These are phyloP conservation scores for Strigops habroptila DNA, from an alignment of 2,113 vertebrate species.

Conservation along the genomic window DNA sequence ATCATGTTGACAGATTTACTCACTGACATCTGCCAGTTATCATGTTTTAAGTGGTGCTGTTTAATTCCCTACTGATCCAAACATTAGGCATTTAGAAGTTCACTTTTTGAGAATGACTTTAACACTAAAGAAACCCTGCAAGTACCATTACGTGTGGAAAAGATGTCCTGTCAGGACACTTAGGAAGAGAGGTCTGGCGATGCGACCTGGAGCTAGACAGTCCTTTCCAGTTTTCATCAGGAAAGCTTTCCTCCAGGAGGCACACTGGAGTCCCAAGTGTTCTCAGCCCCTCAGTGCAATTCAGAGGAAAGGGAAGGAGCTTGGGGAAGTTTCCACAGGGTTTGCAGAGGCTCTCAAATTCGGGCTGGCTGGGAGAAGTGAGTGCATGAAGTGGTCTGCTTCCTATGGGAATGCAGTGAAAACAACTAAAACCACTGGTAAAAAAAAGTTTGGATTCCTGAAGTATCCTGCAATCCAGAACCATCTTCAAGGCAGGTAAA, in stretches of 20 bases:
- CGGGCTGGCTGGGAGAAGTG: background rate
- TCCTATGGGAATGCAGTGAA: background rate
- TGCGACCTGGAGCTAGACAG: background rate
- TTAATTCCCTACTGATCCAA: background rate
- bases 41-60: background rate
- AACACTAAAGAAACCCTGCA: background rate
- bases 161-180: background rate
- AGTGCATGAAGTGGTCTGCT: background rate
- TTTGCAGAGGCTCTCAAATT: background rate
- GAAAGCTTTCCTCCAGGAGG: background rate
- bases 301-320: background rate
- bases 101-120: background rate
- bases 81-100: background rate
- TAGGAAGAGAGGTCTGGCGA: background rate
- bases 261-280: background rate
- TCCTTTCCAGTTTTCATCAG: background rate
- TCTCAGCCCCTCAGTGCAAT: background rate
- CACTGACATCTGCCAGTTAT: background rate
- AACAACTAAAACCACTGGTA: background rate
- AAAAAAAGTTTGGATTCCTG: fast-evolving
- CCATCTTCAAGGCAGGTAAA: background rate
- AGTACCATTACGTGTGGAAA: background rate
- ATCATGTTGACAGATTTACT: fast-evolving
- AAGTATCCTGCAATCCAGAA: background rate
- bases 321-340: background rate